These are phyloP conservation scores for Baryphthengus martii DNA, from an alignment of 2,113 vertebrate species.

Conservation along the genomic window DNA sequence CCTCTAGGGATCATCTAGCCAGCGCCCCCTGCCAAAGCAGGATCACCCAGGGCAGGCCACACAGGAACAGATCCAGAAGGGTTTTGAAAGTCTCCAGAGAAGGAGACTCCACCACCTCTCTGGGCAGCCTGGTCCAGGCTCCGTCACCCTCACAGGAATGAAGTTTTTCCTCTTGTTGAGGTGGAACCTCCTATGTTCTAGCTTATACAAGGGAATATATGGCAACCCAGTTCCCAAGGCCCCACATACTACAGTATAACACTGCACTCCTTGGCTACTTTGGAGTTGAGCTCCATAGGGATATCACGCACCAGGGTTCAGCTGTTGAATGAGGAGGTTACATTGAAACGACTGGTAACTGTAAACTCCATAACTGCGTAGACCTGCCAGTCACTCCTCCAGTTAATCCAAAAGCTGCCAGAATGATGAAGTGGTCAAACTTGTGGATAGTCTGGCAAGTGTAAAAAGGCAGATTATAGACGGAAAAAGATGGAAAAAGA, in stretches of 20 bases:
- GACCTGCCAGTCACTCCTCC: neutral
- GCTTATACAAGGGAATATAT: rapidly evolving
- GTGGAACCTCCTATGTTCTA: too few species aligned
- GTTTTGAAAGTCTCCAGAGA: too few species aligned
- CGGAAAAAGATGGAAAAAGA: neutral
- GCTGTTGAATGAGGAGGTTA: neutral
- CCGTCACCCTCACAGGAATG: too few species aligned
- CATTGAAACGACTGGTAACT: neutral
- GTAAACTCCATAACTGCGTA: neutral
- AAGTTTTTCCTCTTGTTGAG: too few species aligned
- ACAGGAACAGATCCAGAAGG: too few species aligned
- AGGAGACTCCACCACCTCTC: too few species aligned
- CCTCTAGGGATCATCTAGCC: too few species aligned
- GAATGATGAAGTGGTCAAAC: neutral
- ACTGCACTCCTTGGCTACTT: neutral
- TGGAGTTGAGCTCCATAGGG: neutral
- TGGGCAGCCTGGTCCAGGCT: too few species aligned
- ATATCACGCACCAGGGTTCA: neutral
- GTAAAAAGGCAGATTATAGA: neutral
- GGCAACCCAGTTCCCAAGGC: neutral
- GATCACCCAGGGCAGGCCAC: too few species aligned
- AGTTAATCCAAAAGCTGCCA: neutral
- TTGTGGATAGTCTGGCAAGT: neutral
- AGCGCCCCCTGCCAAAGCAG: too few species aligned
- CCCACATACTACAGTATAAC: neutral